These are phyloP conservation scores for Melospiza melodia DNA, from an alignment of 2,113 vertebrate species.

Conservation along the genomic window DNA sequence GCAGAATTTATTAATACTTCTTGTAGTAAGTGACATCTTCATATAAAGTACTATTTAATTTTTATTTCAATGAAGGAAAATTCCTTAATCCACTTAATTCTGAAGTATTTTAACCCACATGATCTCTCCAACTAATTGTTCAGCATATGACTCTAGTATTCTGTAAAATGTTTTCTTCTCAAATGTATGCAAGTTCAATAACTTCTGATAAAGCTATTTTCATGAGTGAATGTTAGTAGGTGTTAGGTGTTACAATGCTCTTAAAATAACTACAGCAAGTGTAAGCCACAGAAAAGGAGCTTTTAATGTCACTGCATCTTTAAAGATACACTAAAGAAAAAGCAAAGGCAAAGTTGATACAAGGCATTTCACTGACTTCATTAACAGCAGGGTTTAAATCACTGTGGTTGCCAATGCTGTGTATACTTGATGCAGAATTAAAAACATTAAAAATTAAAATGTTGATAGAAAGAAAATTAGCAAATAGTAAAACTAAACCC, in stretches of 20 bases:
- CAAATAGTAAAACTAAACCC: neutral
- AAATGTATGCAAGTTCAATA: neutral
- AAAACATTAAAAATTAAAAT: neutral
- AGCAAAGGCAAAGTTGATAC: neutral
- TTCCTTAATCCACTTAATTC: neutral
- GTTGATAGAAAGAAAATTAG: neutral
- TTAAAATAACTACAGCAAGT: neutral
- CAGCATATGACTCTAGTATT: neutral
- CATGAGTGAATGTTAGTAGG: neutral
- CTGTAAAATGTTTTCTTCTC: neutral
- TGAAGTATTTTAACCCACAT: neutral
- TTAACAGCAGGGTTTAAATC: neutral
- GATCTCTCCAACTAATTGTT: neutral
- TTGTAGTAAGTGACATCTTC: neutral
- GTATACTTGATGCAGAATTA: neutral
- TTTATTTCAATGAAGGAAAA: neutral
- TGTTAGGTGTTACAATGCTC: neutral
- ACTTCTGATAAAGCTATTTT: neutral
- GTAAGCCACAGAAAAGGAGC: neutral
- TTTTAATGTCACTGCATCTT: neutral
- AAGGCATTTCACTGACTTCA: neutral
- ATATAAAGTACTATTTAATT: neutral
- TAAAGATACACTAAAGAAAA: neutral
- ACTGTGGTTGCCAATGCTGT: neutral
- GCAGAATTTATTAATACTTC: neutral